Conservation (phyloP, 2,888 invertebrate species). For the Synergus japonicus region DNA sequence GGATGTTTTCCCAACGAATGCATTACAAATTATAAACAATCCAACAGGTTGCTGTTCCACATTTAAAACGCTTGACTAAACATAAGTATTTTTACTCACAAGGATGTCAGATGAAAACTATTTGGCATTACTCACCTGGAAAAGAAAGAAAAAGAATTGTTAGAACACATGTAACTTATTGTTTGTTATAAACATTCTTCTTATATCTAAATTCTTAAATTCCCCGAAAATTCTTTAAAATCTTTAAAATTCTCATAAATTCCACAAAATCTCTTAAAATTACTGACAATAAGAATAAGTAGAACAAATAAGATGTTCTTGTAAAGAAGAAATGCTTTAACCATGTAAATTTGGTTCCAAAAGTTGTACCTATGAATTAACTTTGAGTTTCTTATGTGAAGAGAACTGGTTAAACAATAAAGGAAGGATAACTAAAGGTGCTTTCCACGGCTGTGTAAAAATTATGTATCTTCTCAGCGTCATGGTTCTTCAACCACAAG, state of each 20-base stretch:
- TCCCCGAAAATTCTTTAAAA: too few relatives aligned
- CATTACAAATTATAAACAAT: conserved; percentile 22
- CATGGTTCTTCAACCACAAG: conserved; percentile 16
- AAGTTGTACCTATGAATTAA: neutral
- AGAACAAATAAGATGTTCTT: too few relatives aligned
- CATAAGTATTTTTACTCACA: conserved; percentile 26
- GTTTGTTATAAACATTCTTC: neutral
- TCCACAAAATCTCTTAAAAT: too few relatives aligned
- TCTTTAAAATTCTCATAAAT: too few relatives aligned
- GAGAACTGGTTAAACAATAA: neutral
- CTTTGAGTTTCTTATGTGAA: neutral
- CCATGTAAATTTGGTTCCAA: too few relatives aligned
- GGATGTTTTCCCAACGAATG: conserved; percentile 45
- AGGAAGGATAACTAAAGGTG: neutral
- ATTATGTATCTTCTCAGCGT: conserved; percentile 12
- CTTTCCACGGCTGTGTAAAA: conserved; percentile 30
- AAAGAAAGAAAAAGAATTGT: conserved; percentile 36
- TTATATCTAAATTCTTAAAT: too few relatives aligned
- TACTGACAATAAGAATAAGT: too few relatives aligned
- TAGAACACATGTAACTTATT: conserved; percentile 20
- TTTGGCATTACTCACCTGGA: conserved; percentile 44
- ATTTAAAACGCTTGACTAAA: conserved; percentile 1
- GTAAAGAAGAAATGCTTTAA: too few relatives aligned
- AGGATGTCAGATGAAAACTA: neutral
- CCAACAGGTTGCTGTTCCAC: conserved; percentile 25